Conservation (phyloP, 1,140 invertebrate genomes). For the Penaeus vannamei region DNA sequence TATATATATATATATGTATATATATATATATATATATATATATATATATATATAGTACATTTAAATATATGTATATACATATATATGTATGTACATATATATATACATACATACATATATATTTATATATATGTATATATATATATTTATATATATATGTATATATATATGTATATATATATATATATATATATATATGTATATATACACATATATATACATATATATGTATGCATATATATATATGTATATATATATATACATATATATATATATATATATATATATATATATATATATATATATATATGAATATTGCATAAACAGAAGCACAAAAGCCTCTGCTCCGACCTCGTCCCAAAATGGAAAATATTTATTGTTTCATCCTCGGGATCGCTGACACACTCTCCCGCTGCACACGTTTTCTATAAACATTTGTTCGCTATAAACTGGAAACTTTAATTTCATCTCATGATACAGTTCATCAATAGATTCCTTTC, state of each 20-base stretch:
- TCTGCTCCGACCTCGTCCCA: neutral
- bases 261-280: neutral
- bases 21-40: too few relatives aligned
- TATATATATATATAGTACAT: too few relatives aligned
- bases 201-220: neutral
- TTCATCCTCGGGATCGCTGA: neutral
- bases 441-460: neutral
- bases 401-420: neutral
- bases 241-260: neutral
- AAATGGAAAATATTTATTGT: neutral
- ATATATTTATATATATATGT: too few relatives aligned
- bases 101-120: too few relatives aligned
- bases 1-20: too few relatives aligned
- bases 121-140: too few relatives aligned
- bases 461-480: too few relatives aligned
- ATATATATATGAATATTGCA: slow-evolving; percentile 23
- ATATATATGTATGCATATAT: neutral
- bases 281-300: slow-evolving; percentile 5
- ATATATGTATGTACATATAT: too few relatives aligned
- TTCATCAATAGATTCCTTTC: too few relatives aligned
- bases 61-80: too few relatives aligned
- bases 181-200: neutral
- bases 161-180: neutral
- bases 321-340: neutral
- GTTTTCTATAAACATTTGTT: neutral